Conservation (phyloP, 2,113 vertebrate genomes). For the Carassius auratus region DNA sequence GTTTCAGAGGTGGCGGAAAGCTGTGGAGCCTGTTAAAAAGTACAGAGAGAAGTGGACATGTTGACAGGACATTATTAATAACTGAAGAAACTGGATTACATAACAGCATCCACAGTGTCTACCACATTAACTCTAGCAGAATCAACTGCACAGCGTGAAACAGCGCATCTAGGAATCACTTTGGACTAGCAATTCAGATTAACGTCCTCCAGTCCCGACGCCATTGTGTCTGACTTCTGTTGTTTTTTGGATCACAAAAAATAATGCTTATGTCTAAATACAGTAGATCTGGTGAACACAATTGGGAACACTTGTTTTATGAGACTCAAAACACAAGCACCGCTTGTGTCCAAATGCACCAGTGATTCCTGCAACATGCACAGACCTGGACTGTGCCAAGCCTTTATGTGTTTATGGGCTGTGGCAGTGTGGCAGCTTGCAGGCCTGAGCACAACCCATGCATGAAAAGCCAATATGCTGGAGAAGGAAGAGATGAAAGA, state of each 20-base stretch:
- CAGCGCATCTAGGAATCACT: conserved; percentile 31
- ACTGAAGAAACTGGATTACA: conserved; percentile 53
- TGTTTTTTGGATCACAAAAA: conserved; percentile 30
- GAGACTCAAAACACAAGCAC: neutral
- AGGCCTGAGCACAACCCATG: conserved; percentile 49
- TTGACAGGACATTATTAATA: conserved; percentile 56
- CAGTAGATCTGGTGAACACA: conserved; percentile 22
- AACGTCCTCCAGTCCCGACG: neutral
- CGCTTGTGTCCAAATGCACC: neutral
- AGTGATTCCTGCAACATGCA: neutral
- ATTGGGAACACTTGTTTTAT: conserved; percentile 12
- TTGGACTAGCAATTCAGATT: neutral
- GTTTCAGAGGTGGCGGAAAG: neutral
- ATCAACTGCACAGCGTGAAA: conserved; percentile 40
- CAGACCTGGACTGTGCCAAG: conserved; percentile 26
- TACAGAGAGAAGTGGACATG: conserved; percentile 45
- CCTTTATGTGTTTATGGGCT: conserved; percentile 19
- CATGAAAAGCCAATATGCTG: conserved; percentile 61
- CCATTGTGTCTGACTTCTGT: neutral
- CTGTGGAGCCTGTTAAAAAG: conserved; percentile 7
- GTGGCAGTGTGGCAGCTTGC: conserved; percentile 45
- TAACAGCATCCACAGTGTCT: conserved; percentile 52
- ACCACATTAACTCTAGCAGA: conserved; percentile 50
- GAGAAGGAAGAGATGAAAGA: conserved; percentile 35
- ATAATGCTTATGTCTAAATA: neutral